Conservation (phyloP, 1,140 invertebrate species). For the Brachionus rubens region DNA sequence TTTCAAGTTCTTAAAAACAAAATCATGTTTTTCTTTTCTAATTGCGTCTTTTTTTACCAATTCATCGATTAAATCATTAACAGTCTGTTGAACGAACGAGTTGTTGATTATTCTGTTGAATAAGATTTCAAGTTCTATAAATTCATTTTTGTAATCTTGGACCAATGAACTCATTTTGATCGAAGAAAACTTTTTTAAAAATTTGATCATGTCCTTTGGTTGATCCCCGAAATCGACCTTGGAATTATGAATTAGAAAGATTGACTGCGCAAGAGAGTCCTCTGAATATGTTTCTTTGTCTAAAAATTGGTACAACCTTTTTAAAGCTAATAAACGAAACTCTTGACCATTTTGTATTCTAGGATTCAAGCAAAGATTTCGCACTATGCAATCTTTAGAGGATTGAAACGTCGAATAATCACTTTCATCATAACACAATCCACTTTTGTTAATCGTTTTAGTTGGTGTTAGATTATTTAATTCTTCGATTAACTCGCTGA, state of each 20-base stretch:
- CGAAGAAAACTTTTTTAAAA: constrained; percentile 1
- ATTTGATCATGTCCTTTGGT: background rate
- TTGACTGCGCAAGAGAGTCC: background rate
- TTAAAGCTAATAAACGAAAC: background rate
- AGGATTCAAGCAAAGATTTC: background rate
- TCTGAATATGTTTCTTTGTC: background rate
- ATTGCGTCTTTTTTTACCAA: background rate
- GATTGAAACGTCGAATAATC: background rate
- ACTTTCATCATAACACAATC: background rate
- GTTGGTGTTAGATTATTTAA: background rate
- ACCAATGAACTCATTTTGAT: constrained; percentile 6
- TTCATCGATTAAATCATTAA: constrained; percentile 5
- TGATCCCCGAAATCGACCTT: background rate
- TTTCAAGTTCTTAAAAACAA: background rate
- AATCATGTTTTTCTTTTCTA: background rate
- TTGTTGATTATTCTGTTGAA: background rate
- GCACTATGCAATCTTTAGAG: background rate
- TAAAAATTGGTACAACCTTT: background rate
- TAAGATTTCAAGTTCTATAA: background rate
- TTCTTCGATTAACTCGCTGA: background rate
- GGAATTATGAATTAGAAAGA: constrained; percentile 27
- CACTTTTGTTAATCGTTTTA: background rate
- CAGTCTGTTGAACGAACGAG: background rate
- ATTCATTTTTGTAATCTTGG: background rate
- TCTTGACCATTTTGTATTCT: background rate